These are phyloP conservation scores for Rutilus rutilus DNA, from an alignment of 2,113 vertebrate genomes.

Conservation along the genomic window DNA sequence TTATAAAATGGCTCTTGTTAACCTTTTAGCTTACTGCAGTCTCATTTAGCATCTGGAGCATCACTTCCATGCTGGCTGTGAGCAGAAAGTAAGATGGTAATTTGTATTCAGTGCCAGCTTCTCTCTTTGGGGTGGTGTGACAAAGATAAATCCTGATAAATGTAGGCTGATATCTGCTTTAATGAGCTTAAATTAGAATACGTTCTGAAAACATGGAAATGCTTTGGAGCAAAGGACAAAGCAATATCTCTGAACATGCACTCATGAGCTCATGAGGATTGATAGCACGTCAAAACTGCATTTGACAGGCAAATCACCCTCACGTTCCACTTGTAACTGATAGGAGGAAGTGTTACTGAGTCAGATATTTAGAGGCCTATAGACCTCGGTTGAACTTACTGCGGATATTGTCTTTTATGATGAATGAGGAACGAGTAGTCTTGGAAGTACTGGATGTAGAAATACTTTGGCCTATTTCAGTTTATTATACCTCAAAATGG, in stretches of 20 bases:
- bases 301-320: conserved; percentile 51
- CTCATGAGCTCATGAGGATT: conserved; percentile 3
- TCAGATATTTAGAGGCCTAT: not conserved
- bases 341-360: conserved; percentile 9
- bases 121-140: conserved; percentile 18
- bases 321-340: conserved; percentile 7
- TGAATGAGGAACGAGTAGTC: not conserved
- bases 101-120: conserved; percentile 18
- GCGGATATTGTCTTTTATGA: not conserved
- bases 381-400: not conserved
- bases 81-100: conserved; percentile 29
- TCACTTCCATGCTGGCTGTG: not conserved
- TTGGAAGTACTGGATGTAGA: not conserved
- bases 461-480: not conserved
- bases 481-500: not conserved
- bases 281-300: not conserved
- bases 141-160: conserved; percentile 46
- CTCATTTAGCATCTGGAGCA: conserved; percentile 61
- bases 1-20: conserved; percentile 68
- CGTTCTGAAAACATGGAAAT: conserved; percentile 19
- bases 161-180: conserved; percentile 27
- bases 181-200: conserved; percentile 39
- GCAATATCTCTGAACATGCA: conserved; percentile 9
- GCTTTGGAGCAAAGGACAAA: conserved; percentile 12
- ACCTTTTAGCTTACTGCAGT: conserved; percentile 69